These are phyloP conservation scores for Arion vulgaris DNA, from an alignment of 1,140 invertebrate genomes.

Conservation along the genomic window DNA sequence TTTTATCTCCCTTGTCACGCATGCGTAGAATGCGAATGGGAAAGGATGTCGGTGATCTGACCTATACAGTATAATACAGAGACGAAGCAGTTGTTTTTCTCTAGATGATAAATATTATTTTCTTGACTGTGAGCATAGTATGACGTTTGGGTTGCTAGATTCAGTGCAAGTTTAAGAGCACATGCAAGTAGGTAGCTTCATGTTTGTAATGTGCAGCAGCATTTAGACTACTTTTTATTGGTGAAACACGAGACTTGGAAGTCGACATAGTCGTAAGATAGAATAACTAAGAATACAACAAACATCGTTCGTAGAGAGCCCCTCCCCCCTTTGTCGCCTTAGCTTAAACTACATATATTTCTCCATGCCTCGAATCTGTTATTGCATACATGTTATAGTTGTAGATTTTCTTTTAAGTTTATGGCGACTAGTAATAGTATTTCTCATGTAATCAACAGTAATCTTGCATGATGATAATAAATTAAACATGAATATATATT, in stretches of 20 bases:
- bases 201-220: neutral
- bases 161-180: neutral
- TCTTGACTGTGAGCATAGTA: neutral
- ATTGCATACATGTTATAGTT: too few relatives aligned
- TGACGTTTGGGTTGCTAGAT: neutral
- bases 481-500: too few relatives aligned
- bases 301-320: too few relatives aligned
- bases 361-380: too few relatives aligned
- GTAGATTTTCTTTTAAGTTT: too few relatives aligned
- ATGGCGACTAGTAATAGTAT: too few relatives aligned
- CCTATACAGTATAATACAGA: neutral
- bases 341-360: too few relatives aligned
- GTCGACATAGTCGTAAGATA: neutral
- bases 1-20: slow-evolving; percentile 15
- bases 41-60: slow-evolving; percentile 14
- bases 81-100: slow-evolving; percentile 4
- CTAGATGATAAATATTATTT: neutral
- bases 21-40: slow-evolving; percentile 4
- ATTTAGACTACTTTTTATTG: neutral
- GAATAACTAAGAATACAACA: too few relatives aligned
- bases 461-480: too few relatives aligned
- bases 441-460: too few relatives aligned
- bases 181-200: neutral
- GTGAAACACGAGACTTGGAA: neutral
- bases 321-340: neutral